phyloP scores from a whole-genome alignment of 2,797 vertebrate species.

The Propithecus deckenii region DNA sequence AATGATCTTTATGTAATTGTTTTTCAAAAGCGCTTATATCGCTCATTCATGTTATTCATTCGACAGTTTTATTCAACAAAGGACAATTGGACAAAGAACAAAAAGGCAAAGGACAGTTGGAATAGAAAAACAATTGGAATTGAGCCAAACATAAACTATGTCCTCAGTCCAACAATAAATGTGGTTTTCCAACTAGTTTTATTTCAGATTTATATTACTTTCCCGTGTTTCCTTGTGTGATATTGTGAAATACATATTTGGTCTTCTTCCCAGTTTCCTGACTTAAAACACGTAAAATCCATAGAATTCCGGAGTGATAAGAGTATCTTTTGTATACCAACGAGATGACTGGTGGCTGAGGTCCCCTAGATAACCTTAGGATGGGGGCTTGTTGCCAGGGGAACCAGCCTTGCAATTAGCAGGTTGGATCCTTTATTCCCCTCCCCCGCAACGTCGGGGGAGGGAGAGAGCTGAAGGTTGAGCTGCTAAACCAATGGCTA shows the following conservation, averaged over 20 bases:
- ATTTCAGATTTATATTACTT: not conserved
- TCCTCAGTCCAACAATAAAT: not conserved
- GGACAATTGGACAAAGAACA: not conserved
- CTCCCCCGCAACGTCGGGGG: too few species aligned
- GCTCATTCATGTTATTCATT: not conserved
- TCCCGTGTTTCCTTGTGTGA: not conserved
- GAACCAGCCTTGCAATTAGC: not conserved
- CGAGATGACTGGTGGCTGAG: not conserved
- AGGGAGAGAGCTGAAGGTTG: not conserved
- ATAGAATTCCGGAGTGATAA: not conserved
- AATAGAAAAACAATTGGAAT: not conserved
- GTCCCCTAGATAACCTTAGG: not conserved
- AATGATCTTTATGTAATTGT: not conserved
- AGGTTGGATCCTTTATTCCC: not conserved
- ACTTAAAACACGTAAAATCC: not conserved
- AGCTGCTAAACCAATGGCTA: not conserved
- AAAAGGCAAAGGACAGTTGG: not conserved
- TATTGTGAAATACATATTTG: not conserved
- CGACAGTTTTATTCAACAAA: conserved; percentile 1
- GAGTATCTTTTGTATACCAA: not conserved
- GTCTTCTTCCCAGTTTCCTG: not conserved
- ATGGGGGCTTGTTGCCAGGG: not conserved
- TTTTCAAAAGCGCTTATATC: not conserved
- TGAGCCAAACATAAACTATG: not conserved
- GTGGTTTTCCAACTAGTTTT: not conserved